A percentile compares a stretch with the other conserved stretches of the same genome.
These are phyloP conservation scores for Keiferia lycopersicella DNA, from an alignment of 2,888 invertebrate genomes.

Conservation along the genomic window DNA sequence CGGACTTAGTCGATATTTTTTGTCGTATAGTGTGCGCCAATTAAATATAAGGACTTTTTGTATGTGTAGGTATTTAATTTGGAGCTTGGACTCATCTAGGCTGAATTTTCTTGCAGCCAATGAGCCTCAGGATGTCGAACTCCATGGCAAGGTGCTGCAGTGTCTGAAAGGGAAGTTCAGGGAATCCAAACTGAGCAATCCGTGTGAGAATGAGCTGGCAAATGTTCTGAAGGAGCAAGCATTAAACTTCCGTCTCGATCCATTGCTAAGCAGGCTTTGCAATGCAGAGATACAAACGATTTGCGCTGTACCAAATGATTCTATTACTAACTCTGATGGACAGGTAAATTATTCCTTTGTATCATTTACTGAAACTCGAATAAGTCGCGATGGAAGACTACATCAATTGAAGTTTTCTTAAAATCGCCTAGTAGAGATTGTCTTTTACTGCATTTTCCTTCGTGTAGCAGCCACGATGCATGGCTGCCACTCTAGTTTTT, in stretches of 20 bases:
- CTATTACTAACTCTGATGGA: constrained; percentile 71
- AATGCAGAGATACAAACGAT: constrained; percentile 86
- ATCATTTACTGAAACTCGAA: too few relatives aligned
- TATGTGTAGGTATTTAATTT: too few relatives aligned
- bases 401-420: too few relatives aligned
- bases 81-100: too few relatives aligned
- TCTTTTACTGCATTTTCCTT: too few relatives aligned
- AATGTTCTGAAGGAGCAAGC: constrained; percentile 93
- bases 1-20: too few relatives aligned
- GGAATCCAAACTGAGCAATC: constrained; percentile 85
- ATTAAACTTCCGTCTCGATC: constrained; percentile 94
- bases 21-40: too few relatives aligned
- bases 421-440: too few relatives aligned
- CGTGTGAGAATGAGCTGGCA: constrained; percentile 91
- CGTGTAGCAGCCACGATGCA: too few relatives aligned
- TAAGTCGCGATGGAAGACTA: too few relatives aligned
- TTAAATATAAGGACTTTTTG: too few relatives aligned
- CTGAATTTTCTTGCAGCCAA: constrained; percentile 54
- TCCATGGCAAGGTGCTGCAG: constrained; percentile 91
- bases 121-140: constrained; percentile 84
- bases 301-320: constrained; percentile 76
- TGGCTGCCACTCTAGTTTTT: too few relatives aligned
- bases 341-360: constrained; percentile 59
- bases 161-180: constrained; percentile 92
- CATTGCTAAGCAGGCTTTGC: constrained; percentile 91